Evolutionary conservation across 64 coral and sea anemone genomes (phyloP).

Genomic region (Porites lutea): DNA sequence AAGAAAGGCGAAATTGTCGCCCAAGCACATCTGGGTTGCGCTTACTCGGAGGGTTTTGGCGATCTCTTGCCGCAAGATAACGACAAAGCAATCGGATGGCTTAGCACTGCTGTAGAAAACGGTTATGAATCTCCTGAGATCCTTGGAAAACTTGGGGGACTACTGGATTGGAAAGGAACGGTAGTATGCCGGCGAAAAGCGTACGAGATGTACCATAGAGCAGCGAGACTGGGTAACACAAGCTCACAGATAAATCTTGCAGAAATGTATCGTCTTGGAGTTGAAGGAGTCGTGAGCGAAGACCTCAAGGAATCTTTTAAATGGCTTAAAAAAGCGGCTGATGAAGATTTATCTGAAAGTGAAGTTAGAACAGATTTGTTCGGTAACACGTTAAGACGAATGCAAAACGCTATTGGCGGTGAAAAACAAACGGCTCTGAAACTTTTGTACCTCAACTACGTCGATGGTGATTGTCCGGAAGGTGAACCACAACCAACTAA

Average conservation of each 20-base stretch:
- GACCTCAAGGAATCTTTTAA: slow-evolving; percentile 77
- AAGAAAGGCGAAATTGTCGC: slow-evolving; percentile 19
- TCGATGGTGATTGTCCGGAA: slow-evolving; percentile 81
- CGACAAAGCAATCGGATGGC: slow-evolving; percentile 81
- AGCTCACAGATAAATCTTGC: slow-evolving; percentile 58
- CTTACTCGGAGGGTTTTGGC: neutral
- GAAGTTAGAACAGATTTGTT: neutral
- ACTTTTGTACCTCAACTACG: slow-evolving; percentile 53
- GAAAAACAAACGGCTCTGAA: slow-evolving; percentile 26
- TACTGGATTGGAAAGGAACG: slow-evolving; percentile 39
- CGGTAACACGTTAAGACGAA: slow-evolving; percentile 11
- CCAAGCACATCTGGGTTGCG: slow-evolving; percentile 30
- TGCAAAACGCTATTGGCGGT: neutral
- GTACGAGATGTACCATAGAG: slow-evolving; percentile 64
- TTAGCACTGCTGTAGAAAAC: slow-evolving; percentile 43
- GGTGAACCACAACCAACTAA: slow-evolving; percentile 73
- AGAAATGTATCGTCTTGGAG: slow-evolving; percentile 79
- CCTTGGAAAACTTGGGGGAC: slow-evolving; percentile 28
- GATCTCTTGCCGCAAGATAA: slow-evolving; percentile 47
- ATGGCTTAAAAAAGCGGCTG: slow-evolving; percentile 86
- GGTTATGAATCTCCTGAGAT: neutral
- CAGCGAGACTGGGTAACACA: slow-evolving; percentile 32
- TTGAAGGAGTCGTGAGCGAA: slow-evolving; percentile 71
- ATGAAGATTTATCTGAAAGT: slow-evolving; percentile 38
- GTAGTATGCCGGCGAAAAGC: slow-evolving; percentile 47